Base-by-base conservation (phyloP, 2,888 invertebrate genomes). In the Tachina fera region DNA sequence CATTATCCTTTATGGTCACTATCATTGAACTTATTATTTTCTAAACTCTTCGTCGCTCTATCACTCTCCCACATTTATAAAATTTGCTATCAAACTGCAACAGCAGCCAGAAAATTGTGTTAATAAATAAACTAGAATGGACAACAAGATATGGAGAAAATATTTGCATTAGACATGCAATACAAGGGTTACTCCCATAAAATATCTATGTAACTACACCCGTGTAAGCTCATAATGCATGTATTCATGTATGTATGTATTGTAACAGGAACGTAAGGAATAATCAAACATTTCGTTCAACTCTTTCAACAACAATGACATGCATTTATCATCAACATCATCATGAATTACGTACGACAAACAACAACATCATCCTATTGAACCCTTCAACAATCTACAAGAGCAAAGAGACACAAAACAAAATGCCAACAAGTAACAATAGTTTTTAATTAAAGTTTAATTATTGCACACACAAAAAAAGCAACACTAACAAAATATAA, bases 401-500 rank as follows among this genome's bases (percentile, higher is more conserved):
- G 43, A 60, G 53, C 11, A 65, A 63, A 31, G 0, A 49, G n/a
- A 16, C 14, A 71, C 2, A 47, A 13, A 65, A 45, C 22, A 41
- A 41, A 41, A 39, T 67, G 49, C 11, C 68, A 82, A 41, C 70
- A 80, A 83, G 77, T 77, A 74, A 86, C 83, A 86, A 86, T 83
- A 86, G 83, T 72, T 83, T 77, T 83, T 80, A 83, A 83, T 83
- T 80, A 86, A 81, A 83, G 81, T 76, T 74, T 74, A 86, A 86
- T 86, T 86, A 80, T 83, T 81, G 63, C 65, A 67, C 72, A 67
- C 72, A 72, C 2, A 58, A 22, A 31, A 60, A 70, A 82, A 74
- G 13, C 72, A 39, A 72, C 61, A 74, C 51, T 41, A 49, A 49
- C 49, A 49, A 68, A 49, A 49, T 49, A 60, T 68, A 43, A 51